Percentiles rank a stretch among this genome's conserved stretches.
phyloP scores from a whole-genome alignment of 2,113 vertebrate species.

The Oncorhynchus kisutch region DNA sequence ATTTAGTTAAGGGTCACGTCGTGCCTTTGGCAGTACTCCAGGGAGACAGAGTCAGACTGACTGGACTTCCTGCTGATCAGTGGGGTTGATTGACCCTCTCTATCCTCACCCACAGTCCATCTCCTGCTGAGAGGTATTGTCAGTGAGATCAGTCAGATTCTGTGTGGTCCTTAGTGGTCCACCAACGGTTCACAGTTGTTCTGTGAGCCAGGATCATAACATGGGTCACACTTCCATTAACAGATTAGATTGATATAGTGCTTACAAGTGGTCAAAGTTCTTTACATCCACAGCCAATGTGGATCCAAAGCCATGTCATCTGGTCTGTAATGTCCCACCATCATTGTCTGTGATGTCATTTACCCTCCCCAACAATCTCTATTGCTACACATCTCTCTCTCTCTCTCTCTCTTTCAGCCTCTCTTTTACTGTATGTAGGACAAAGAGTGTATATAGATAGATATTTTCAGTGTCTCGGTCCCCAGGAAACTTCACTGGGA shows the following conservation, averaged over 20 bases:
- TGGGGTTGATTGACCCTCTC: background rate
- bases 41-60: background rate
- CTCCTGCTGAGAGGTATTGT: background rate
- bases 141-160: background rate
- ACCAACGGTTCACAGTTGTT: background rate
- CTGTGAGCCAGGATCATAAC: background rate
- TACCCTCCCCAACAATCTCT: constrained; percentile 23
- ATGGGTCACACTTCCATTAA: background rate
- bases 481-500: constrained; percentile 79
- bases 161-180: background rate
- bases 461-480: constrained; percentile 80
- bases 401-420: constrained; percentile 20
- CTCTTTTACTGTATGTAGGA: constrained; percentile 70
- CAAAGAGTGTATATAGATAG: constrained; percentile 74
- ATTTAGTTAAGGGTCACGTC: constrained; percentile 41
- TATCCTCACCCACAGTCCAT: background rate
- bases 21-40: constrained; percentile 27
- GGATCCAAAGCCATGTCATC: constrained; percentile 38
- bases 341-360: constrained; percentile 13
- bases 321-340: constrained; percentile 42
- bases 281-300: constrained; percentile 12
- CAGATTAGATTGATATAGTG: no score
- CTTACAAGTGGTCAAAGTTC: no score
- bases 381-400: constrained; percentile 5
- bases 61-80: no score